These are phyloP conservation scores for Hydropsyche betteni DNA, from an alignment of 2,888 invertebrate genomes.

Conservation along the genomic window DNA sequence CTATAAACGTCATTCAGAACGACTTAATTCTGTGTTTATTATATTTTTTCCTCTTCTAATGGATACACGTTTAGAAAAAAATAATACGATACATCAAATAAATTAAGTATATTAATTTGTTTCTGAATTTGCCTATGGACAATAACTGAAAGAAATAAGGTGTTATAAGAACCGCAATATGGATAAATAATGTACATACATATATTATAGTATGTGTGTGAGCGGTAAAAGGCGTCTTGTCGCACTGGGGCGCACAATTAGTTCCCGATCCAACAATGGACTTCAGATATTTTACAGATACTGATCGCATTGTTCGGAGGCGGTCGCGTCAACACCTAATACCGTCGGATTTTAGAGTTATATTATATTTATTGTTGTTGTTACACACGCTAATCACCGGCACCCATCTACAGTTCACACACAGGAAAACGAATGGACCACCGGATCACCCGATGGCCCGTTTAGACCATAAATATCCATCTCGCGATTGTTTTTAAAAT, in stretches of 20 bases:
- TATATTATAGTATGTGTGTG: background rate
- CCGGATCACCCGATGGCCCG: background rate
- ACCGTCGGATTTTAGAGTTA: background rate
- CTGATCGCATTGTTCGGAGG: constrained; percentile 26
- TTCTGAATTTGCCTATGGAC: background rate
- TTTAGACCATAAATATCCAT: background rate
- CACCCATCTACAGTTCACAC: constrained; percentile 11
- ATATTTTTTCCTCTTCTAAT: constrained; percentile 14
- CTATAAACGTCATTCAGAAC: constrained; percentile 32
- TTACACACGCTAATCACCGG: background rate
- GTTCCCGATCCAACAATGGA: constrained; percentile 2
- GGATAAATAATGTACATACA: background rate
- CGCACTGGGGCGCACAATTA: constrained; percentile 4
- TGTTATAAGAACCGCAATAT: background rate
- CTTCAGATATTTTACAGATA: background rate
- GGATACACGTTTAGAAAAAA: background rate
- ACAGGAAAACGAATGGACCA: constrained; percentile 12
- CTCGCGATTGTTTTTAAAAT: no score
- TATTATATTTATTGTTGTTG: background rate
- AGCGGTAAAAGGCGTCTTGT: background rate
- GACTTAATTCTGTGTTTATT: constrained; percentile 15
- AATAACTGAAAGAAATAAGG: background rate
- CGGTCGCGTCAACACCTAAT: constrained; percentile 10
- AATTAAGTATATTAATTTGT: background rate
- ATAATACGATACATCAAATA: no score